Evolutionary conservation across 2,113 vertebrate species (phyloP), one percentile per base, ranked within the genome.

Genomic region (Anoura caudifer): DNA sequence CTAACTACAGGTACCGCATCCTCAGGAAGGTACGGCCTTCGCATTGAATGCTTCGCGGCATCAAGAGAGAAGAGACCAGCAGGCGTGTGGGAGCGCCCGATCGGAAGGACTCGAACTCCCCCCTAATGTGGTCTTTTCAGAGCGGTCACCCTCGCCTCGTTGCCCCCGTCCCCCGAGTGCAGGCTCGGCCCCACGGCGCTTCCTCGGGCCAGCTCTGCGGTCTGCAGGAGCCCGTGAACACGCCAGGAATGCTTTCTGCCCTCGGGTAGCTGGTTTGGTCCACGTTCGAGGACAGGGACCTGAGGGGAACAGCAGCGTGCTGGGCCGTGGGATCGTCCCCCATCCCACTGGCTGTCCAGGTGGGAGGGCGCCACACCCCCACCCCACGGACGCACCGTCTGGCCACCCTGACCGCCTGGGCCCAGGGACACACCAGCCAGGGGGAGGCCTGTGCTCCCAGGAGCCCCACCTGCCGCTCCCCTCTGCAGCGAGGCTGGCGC

Each of bases 81-180:
- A 28, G 10, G 9, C 63, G 38, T 9, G 24, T 16, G 36, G n/a
- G 85, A 79, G 36, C n/a, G 1, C 24, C 41, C 19, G 76, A 52
- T 85, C 90, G n/a, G 67, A 92, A 93, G 82, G 86, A 54, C 22
- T 76, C 67, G 87, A 47, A 94, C 88, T 90, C 63, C 38, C 24
- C 79, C 69, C 72, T 91, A 92, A 67, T 82, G 85, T 77, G 41
- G 81, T 94, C 80, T 90, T 54, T 84, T 75, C 87, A 84, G 22
- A 77, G n/a, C 47, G 94, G 52, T 94, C 86, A n/a, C 95, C 94
- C 67, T 95, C 65, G 91, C 52, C 81, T 86, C 88, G 33, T 94
- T 96, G 93, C 47, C 47, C 67, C 33, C 82, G 81, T n/a, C n/a
- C n/a, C n/a, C n/a, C n/a, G 88, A 87, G n/a, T 90, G 41, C 36